Evolutionary conservation across 2,113 vertebrate species (phyloP).

Genomic region (Kobus ellipsiprymnus): DNA sequence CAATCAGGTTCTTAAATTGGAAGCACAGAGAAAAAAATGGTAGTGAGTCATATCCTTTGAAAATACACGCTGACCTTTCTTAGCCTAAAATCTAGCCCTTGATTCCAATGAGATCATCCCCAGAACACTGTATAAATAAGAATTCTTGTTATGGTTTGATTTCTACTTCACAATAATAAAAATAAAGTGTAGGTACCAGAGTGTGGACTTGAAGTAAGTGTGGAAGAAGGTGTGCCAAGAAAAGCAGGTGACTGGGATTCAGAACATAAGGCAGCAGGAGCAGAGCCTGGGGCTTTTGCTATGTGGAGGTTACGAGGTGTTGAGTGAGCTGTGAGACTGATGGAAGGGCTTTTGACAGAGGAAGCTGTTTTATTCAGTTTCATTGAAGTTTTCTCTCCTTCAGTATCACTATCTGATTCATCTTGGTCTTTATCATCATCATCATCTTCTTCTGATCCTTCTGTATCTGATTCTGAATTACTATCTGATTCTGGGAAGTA

Average conservation of each 20-base stretch:
- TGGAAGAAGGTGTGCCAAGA: slow-evolving; percentile 79
- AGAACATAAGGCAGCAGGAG: slow-evolving; percentile 81
- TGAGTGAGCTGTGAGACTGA: slow-evolving; percentile 87
- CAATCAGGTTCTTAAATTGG: slow-evolving; percentile 31
- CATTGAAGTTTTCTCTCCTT: slow-evolving; percentile 83
- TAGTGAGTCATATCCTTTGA: slow-evolving; percentile 37
- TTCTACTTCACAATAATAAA: slow-evolving; percentile 54
- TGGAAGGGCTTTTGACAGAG: slow-evolving; percentile 83
- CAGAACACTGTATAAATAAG: slow-evolving; percentile 25
- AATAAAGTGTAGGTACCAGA: slow-evolving; percentile 82
- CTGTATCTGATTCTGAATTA: slow-evolving; percentile 92
- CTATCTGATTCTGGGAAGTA: slow-evolving; percentile 89
- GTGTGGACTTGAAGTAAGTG: slow-evolving; percentile 80
- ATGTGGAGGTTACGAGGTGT: slow-evolving; percentile 88
- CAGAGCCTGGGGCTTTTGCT: slow-evolving; percentile 80
- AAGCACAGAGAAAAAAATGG: neutral
- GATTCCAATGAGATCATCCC: slow-evolving; percentile 34
- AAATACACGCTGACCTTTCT: slow-evolving; percentile 34
- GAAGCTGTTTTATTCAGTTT: slow-evolving; percentile 83
- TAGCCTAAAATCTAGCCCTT: neutral
- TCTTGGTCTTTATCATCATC: slow-evolving; percentile 88
- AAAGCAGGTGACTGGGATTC: slow-evolving; percentile 80
- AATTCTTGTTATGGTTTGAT: slow-evolving; percentile 24
- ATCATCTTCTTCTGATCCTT: slow-evolving; percentile 89
- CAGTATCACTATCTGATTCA: slow-evolving; percentile 87